phyloP scores from a whole-genome alignment of 2,113 vertebrate genomes.

The Ictalurus punctatus region DNA sequence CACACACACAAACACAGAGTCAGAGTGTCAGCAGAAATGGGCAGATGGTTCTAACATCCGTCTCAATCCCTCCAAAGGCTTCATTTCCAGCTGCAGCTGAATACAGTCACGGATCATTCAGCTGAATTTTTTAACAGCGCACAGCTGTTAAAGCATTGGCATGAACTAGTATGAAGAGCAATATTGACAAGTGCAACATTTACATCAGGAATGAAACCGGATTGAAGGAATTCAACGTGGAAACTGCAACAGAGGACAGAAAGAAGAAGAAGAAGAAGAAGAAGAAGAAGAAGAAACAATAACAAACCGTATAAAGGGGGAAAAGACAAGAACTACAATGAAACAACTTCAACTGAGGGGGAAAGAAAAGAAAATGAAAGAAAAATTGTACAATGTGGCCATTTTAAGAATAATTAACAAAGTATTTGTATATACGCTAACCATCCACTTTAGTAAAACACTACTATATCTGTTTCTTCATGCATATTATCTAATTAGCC shows the following conservation, averaged over 20 bases:
- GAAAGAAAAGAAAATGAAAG: not conserved
- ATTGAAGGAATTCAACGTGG: not conserved
- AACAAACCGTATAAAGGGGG: not conserved
- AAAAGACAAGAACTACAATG: not conserved
- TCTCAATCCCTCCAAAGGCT: not conserved
- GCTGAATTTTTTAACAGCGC: conserved; percentile 3
- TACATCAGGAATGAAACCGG: not conserved
- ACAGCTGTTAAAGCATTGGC: conserved; percentile 27
- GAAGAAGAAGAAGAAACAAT: not conserved
- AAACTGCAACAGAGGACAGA: not conserved
- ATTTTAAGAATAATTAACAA: not conserved
- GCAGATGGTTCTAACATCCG: conserved; percentile 39
- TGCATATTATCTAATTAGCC: not conserved
- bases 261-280: not conserved
- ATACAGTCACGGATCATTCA: conserved; percentile 24
- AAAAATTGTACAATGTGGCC: not conserved
- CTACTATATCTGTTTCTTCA: not conserved
- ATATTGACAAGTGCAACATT: not conserved
- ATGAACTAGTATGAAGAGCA: not conserved
- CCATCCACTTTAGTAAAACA: not conserved
- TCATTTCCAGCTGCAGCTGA: conserved; percentile 15
- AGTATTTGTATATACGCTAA: not conserved
- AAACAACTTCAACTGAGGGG: not conserved
- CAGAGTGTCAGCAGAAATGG: conserved; percentile 11
- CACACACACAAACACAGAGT: not conserved